phyloP scores from a whole-genome alignment of 2,113 vertebrate species.

The Podarcis cretensis region DNA sequence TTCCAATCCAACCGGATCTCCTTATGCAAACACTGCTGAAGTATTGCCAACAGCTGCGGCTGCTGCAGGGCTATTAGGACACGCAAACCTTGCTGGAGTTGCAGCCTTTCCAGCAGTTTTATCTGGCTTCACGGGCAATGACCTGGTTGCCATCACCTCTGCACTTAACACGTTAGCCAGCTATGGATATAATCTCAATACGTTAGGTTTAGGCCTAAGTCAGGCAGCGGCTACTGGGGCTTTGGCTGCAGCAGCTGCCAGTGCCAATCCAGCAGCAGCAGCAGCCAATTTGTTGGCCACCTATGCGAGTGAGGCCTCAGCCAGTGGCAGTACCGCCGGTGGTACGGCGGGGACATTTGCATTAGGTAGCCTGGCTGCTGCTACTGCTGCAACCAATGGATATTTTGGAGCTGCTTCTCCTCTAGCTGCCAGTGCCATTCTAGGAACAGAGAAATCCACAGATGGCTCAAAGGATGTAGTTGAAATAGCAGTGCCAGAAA shows the following conservation, averaged over 20 bases:
- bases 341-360: slow-evolving; percentile 88
- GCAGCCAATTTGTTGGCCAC: slow-evolving; percentile 89
- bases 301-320: slow-evolving; percentile 89
- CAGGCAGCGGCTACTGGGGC: slow-evolving; percentile 88
- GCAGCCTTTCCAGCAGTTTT: slow-evolving; percentile 88
- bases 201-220: slow-evolving; percentile 87
- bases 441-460: slow-evolving; percentile 89
- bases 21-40: slow-evolving; percentile 91
- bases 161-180: slow-evolving; percentile 90
- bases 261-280: slow-evolving; percentile 88
- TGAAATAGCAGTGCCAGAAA: slow-evolving; percentile 90
- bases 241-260: slow-evolving; percentile 88
- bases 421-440: slow-evolving; percentile 89
- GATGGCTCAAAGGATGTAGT: slow-evolving; percentile 92
- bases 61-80: slow-evolving; percentile 88
- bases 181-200: slow-evolving; percentile 91
- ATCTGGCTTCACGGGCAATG: slow-evolving; percentile 88
- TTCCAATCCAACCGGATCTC: slow-evolving; percentile 90
- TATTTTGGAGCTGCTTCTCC: slow-evolving; percentile 90
- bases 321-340: slow-evolving; percentile 83
- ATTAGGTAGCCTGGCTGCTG: slow-evolving; percentile 90
- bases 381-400: slow-evolving; percentile 90
- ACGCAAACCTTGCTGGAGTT: slow-evolving; percentile 88
- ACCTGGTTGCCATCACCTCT: slow-evolving; percentile 91
- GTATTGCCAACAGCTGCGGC: slow-evolving; percentile 88